Conservation (phyloP, 2,797 vertebrate species). For the Typhlichthys eigenmanni region DNA sequence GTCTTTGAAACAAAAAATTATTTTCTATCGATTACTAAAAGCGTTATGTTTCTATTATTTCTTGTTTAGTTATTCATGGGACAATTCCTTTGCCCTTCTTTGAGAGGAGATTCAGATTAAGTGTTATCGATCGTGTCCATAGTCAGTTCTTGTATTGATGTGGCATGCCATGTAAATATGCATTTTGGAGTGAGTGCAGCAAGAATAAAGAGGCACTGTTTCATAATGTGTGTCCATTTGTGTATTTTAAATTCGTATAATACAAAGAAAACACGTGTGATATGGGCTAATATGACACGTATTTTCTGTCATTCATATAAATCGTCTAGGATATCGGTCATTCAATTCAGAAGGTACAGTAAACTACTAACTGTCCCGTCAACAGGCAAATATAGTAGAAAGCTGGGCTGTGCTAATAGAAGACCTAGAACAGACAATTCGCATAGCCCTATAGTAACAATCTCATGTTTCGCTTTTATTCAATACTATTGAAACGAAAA, state of each 20-base stretch:
- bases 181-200: constrained; percentile 81
- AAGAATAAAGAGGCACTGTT: constrained; percentile 84
- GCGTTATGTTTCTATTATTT: constrained; percentile 59
- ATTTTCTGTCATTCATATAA: no score
- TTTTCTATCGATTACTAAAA: constrained; percentile 63
- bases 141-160: constrained; percentile 82
- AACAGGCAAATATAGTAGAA: no score
- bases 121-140: constrained; percentile 79
- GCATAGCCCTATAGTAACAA: no score
- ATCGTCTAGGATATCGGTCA: no score
- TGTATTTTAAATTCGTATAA: constrained; percentile 4
- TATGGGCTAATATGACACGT: no score
- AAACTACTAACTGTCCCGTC: no score
- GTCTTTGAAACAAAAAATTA: constrained; percentile 52
- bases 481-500: no score
- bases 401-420: no score
- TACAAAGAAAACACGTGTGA: no score
- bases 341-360: no score
- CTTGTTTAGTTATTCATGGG: constrained; percentile 50
- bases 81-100: constrained; percentile 39
- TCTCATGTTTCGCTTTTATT: no score
- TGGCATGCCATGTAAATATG: constrained; percentile 89
- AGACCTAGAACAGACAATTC: no score
- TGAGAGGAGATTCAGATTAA: constrained; percentile 69
- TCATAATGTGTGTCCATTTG: constrained; percentile 65